These are phyloP conservation scores for Pollimyrus isidori DNA, from an alignment of 2,113 vertebrate species.

Conservation along the genomic window DNA sequence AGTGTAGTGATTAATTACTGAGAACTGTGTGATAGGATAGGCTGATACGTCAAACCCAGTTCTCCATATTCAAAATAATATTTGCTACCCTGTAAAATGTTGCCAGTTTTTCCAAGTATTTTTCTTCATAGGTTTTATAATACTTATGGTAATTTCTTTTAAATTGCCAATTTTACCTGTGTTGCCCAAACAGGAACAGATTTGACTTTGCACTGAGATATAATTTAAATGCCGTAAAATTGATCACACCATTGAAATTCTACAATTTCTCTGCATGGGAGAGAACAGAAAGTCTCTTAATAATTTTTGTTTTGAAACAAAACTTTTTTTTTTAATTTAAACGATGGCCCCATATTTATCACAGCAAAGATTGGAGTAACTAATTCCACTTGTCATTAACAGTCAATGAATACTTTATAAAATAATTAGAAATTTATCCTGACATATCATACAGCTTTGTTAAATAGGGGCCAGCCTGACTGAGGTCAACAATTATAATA, in stretches of 20 bases:
- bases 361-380: neutral
- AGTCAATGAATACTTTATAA: neutral
- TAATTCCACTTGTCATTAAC: neutral
- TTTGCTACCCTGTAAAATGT: neutral
- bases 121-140: neutral
- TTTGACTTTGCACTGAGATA: constrained; percentile 22
- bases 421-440: neutral
- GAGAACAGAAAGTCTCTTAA: constrained; percentile 27
- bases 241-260: constrained; percentile 14
- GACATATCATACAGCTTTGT: constrained; percentile 4
- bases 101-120: neutral
- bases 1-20: neutral
- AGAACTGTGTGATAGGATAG: neutral
- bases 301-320: constrained; percentile 1
- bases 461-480: constrained; percentile 25
- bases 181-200: constrained; percentile 6
- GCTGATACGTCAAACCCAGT: neutral
- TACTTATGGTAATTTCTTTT: neutral
- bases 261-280: constrained; percentile 23
- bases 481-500: constrained; percentile 8
- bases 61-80: neutral
- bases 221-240: constrained; percentile 6
- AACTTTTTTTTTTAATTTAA: neutral
- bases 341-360: constrained; percentile 26
- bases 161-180: neutral